Conservation (phyloP, 2,888 invertebrate genomes). For the Tubiluchus corallicola region DNA sequence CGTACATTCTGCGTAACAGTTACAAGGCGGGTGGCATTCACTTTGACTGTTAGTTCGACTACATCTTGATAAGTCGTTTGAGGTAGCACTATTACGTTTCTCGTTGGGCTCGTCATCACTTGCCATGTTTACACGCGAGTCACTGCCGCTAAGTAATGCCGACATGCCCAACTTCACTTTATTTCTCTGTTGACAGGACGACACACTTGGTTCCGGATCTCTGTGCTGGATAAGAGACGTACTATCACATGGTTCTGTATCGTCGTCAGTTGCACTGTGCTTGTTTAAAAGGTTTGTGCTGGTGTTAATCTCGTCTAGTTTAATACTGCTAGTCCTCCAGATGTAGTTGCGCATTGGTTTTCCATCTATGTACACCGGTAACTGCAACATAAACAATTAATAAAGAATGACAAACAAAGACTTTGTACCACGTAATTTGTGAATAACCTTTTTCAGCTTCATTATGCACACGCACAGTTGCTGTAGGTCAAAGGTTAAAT, state of each 20-base stretch:
- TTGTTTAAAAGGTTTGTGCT: neutral
- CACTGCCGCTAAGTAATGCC: neutral
- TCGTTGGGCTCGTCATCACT: constrained; percentile 1
- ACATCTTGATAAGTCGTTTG: too few species aligned
- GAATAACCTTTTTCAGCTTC: too few species aligned
- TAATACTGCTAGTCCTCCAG: neutral
- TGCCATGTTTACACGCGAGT: neutral
- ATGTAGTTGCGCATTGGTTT: neutral
- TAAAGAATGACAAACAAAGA: too few species aligned
- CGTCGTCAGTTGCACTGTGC: neutral
- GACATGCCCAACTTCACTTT: neutral
- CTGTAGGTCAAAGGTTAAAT: too few species aligned
- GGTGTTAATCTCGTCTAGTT: neutral
- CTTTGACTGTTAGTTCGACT: neutral
- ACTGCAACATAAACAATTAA: too few species aligned
- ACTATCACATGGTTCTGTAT: neutral
- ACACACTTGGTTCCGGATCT: neutral
- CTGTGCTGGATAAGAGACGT: neutral
- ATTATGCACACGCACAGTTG: too few species aligned
- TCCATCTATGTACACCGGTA: neutral
- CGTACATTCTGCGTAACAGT: neutral
- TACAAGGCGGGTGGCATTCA: too few species aligned
- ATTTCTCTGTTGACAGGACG: neutral
- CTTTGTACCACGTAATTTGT: too few species aligned
- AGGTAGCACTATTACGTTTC: too few species aligned